Evolutionary conservation across 2,113 vertebrate species (phyloP).

Genomic region (Carassius carassius): DNA sequence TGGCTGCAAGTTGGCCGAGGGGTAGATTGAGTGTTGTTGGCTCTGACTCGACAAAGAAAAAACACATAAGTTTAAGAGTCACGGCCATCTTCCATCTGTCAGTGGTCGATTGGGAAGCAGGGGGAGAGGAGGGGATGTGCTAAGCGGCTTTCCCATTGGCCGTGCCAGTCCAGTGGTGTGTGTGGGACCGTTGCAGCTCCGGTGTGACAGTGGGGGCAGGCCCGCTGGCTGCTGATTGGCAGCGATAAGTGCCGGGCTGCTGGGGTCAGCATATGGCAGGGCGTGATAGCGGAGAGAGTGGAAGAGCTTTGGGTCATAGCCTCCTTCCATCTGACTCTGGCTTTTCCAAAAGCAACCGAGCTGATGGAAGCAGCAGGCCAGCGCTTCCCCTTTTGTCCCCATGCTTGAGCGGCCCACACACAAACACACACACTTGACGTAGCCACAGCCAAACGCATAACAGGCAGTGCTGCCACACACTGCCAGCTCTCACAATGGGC

Average conservation of each 20-base stretch:
- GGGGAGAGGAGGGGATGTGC: slow-evolving; percentile 60
- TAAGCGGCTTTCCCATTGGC: slow-evolving; percentile 66
- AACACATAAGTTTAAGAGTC: slow-evolving; percentile 75
- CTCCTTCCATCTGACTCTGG: slow-evolving; percentile 82
- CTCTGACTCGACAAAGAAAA: slow-evolving; percentile 53
- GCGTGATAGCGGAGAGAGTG: slow-evolving; percentile 87
- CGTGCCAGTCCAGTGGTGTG: slow-evolving; percentile 67
- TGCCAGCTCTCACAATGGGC: slow-evolving; percentile 89
- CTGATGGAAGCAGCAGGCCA: slow-evolving; percentile 92
- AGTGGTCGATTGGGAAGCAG: slow-evolving; percentile 80
- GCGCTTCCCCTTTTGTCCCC: slow-evolving; percentile 82
- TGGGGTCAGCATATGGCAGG: slow-evolving; percentile 97
- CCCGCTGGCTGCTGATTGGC: slow-evolving; percentile 87
- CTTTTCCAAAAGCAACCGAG: slow-evolving; percentile 79
- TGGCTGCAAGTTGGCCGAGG: slow-evolving; percentile 22
- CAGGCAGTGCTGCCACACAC: slow-evolving; percentile 70
- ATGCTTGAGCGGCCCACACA: slow-evolving; percentile 67
- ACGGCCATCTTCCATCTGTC: slow-evolving; percentile 88
- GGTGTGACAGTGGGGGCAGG: slow-evolving; percentile 71
- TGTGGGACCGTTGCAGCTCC: slow-evolving; percentile 46
- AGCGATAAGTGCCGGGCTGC: slow-evolving; percentile 89
- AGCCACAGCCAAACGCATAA: slow-evolving; percentile 73
- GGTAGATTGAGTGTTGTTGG: slow-evolving; percentile 62
- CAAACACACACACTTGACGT: slow-evolving; percentile 43
- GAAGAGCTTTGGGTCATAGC: slow-evolving; percentile 73